Base-by-base conservation (phyloP, 1,140 invertebrate genomes). In the Aphelinus atriplicis region DNA sequence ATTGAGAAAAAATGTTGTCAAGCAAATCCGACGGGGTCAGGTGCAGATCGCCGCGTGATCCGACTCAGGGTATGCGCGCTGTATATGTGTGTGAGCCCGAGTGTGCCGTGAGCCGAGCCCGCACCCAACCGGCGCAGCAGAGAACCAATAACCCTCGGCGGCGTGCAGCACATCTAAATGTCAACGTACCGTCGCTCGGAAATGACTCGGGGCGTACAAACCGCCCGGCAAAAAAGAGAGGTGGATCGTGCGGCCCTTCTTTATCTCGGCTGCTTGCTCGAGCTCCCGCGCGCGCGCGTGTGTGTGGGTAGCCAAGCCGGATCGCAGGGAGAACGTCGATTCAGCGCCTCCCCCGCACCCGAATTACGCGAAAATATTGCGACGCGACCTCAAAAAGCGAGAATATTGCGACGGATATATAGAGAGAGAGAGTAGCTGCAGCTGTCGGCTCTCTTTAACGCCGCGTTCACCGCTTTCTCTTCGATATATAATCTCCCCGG, bases 111-210 rank as follows among this genome's bases (percentile, higher is more conserved):
- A 26, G 60, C 60, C 47, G 60, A 50, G 58, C 26, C 60, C 26
- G 42, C 43, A 63, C 9, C n/a, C n/a, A 62, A 45, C 9, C n/a
- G 58, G n/a, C 7, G 5, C n/a, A n/a, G 55, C 1, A 6, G 53
- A 51, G 51, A 71, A 71, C 70, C 70, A 71, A 71, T 71, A 71
- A 71, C 70, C 70, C 53, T 71, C 47, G 69, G 60, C 9, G 69
- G 26, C 26, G 26, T 26, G 26, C 26, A 26, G 26, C 69, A 53
- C 70, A 57, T 72, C 61, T 42, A 72, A 72, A 72, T 65, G 70
- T 72, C 70, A 72, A 65, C 46, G 61, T 72, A 55, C 62, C 47
- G 9, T 4, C 2, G 7, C 10, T 3, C 50, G 69, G 50, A 63
- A 63, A 63, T 63, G 48, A 71, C 60, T 70, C 47, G 26, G 43